Base-by-base conservation (phyloP, 1,140 invertebrate species). In the Achroia grisella region DNA sequence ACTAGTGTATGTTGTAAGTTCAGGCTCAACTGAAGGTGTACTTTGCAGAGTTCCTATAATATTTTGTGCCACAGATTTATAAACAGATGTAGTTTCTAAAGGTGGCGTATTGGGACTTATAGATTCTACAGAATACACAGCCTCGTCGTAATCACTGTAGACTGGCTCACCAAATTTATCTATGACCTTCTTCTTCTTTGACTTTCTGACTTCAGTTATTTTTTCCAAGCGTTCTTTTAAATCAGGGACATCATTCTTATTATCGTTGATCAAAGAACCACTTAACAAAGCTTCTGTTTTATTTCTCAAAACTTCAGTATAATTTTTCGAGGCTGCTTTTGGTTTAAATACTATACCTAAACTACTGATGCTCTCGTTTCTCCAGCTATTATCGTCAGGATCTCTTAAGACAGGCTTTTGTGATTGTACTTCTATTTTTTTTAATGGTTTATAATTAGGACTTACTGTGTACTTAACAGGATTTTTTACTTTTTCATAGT, bases 331-430 rank as follows among this genome's bases (percentile, higher is more conserved):
- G 45, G 78, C 74, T 41, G 80, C 80, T 45, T 81, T 81, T 10
- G 76, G 72, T 62, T 84, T 84, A 48, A 80, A 82, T n/a, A 84
- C 80, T 4, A 84, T 84, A 32, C 80, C 80, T 42, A 82, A 39
- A 1, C 74, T 79, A 61, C 71, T 84, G 31, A 84, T 62, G 45
- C 80, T 82, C 63, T 82, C 77, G 44, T 82, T 84, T 65, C 80
- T 73, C 80, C 80, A 84, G 39, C 76, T 84, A 39, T 82, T 81
- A 42, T 84, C 80, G 39, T 84, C 77, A 0, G 80, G 80, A 35
- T 84, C 68, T 61, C 78, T 54, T 27, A 75, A 45, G 46, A 78
- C 75, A 6, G 52, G 63, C 44, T 80, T 82, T 1, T 71, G 57
- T 12, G 76, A 62, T 43, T 71, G 63, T 2, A 84, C 70, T 40